Evolutionary conservation across 1,140 invertebrate genomes (phyloP).

Genomic region (Scylla paramamosain): DNA sequence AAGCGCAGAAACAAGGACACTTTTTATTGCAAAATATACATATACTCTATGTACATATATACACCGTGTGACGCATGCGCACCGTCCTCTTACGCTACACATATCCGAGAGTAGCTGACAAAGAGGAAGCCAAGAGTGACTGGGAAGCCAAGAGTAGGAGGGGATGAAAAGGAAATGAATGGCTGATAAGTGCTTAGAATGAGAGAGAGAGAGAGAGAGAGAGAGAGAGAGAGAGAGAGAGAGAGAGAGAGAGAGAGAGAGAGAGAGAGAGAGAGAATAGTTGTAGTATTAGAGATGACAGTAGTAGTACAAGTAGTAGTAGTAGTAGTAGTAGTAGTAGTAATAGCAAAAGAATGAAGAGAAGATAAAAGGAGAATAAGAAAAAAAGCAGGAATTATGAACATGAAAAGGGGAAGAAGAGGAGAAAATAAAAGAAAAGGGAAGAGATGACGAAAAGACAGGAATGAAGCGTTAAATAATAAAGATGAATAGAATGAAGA

Average conservation of each 20-base stretch:
- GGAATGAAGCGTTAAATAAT: not conserved
- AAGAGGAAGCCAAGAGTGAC: not conserved
- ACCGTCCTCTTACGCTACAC: not conserved
- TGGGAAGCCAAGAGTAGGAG: not conserved
- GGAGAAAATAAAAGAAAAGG: not conserved
- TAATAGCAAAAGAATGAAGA: not conserved
- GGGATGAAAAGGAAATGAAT: not conserved
- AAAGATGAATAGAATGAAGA: not conserved
- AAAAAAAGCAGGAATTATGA: not conserved
- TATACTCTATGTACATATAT: slow-evolving; percentile 44
- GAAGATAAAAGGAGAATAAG: not conserved
- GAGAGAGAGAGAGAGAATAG: not conserved
- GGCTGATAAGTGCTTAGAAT: not conserved
- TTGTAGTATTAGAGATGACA: no score
- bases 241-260: slow-evolving; percentile 21
- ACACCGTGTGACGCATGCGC: slow-evolving; percentile 24
- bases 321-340: not conserved
- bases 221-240: not conserved
- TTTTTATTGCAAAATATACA: slow-evolving; percentile 62
- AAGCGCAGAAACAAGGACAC: slow-evolving; percentile 41
- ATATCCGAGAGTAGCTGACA: not conserved
- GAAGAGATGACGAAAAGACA: not conserved
- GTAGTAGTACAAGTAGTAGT: not conserved
- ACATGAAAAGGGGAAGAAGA: not conserved
- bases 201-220: slow-evolving; percentile 26